phyloP scores from a whole-genome alignment of 2,113 vertebrate species.

The Notothenia rossii region DNA sequence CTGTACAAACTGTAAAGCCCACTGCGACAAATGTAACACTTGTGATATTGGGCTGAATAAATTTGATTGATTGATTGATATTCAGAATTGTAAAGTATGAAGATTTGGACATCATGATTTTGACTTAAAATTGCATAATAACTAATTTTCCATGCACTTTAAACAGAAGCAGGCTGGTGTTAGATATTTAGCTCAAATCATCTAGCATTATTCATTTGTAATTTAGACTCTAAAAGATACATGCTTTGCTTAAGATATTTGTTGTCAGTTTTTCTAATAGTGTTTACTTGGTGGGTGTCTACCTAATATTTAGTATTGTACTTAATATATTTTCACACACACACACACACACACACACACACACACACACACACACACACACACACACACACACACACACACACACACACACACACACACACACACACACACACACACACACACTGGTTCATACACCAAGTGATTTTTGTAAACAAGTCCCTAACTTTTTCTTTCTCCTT shows the following conservation, averaged over 20 bases:
- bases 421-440: conserved; percentile 3
- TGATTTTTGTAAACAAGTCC: conserved; percentile 15
- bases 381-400: too few relatives aligned
- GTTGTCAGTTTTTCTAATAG: not conserved
- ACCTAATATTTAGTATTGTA: not conserved
- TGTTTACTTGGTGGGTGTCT: not conserved
- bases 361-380: too few relatives aligned
- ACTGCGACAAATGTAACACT: too few relatives aligned
- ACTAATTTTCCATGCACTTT: not conserved
- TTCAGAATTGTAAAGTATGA: not conserved
- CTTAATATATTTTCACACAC: not conserved
- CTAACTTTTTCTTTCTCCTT: conserved; percentile 17
- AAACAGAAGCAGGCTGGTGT: not conserved
- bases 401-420: not conserved
- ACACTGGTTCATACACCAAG: not conserved
- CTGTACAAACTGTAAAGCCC: too few relatives aligned
- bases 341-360: too few relatives aligned
- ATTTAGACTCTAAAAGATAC: not conserved
- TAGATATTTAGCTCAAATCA: not conserved
- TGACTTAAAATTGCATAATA: not conserved
- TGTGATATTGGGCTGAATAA: too few relatives aligned
- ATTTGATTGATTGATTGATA: too few relatives aligned
- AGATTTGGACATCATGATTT: not conserved
- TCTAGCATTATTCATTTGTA: not conserved
- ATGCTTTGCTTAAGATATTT: not conserved